Conservation (phyloP, 2,888 invertebrate species). For the Cybosia mesomella region DNA sequence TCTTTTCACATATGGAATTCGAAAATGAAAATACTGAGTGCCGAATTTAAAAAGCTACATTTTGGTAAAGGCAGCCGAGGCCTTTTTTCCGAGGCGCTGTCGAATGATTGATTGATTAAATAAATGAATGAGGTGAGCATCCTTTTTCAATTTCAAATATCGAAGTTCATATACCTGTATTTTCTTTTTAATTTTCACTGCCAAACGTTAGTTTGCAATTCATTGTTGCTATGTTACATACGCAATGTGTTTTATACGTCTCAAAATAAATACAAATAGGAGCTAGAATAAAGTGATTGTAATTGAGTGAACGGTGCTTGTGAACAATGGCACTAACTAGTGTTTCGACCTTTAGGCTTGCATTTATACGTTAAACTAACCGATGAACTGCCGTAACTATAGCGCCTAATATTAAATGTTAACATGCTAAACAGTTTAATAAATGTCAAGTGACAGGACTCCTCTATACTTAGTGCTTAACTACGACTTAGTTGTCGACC, state of each 20-base stretch:
- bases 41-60: neutral
- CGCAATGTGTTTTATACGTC: neutral
- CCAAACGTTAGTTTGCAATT: neutral
- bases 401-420: constrained; percentile 26
- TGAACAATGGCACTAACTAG: constrained; percentile 17
- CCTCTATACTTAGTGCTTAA: neutral
- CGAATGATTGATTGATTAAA: neutral
- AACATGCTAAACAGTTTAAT: neutral
- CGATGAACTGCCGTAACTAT: constrained; percentile 27
- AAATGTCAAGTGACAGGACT: constrained; percentile 16
- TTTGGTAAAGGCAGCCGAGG: neutral
- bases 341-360: constrained; percentile 26
- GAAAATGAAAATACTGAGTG: constrained; percentile 8
- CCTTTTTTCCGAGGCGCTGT: neutral
- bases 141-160: neutral
- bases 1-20: constrained; percentile 4
- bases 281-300: constrained; percentile 4
- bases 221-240: neutral
- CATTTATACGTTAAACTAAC: constrained; percentile 24
- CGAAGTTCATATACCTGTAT: neutral
- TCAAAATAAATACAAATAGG: neutral
- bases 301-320: constrained; percentile 12
- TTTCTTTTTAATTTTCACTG: neutral
- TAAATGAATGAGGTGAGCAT: neutral
- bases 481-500: neutral